Percentiles rank a stretch among this genome's conserved stretches.
Evolutionary conservation across 2,113 vertebrate species (phyloP).

Genomic region (Misgurnus mizolepis): DNA sequence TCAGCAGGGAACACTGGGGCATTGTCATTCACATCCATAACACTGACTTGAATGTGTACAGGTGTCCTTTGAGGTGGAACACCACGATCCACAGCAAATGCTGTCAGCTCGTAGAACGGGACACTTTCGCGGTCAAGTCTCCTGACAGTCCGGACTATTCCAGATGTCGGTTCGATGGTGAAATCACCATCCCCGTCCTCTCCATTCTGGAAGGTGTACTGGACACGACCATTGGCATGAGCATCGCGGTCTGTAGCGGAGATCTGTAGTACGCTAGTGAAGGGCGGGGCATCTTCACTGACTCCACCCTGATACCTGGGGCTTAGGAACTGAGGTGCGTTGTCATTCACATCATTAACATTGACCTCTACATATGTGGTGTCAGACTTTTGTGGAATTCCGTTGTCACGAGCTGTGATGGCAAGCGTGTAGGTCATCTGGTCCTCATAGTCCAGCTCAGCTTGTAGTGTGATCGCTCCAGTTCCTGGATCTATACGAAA

Average conservation of each 20-base stretch:
- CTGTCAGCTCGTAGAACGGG: conserved; percentile 92
- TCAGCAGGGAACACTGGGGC: conserved; percentile 94
- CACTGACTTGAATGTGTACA: conserved; percentile 90
- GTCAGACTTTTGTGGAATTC: conserved; percentile 97
- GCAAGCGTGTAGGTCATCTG: conserved; percentile 96
- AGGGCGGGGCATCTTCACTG: conserved; percentile 92
- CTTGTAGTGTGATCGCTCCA: conserved; percentile 92
- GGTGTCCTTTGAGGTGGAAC: conserved; percentile 89
- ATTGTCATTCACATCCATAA: conserved; percentile 96
- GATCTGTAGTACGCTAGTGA: conserved; percentile 95
- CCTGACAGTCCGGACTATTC: conserved; percentile 91
- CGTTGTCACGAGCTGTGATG: conserved; percentile 95
- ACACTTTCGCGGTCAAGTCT: conserved; percentile 90
- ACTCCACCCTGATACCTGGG: conserved; percentile 92
- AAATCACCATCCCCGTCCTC: conserved; percentile 98
- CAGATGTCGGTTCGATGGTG: conserved; percentile 96
- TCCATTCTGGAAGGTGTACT: conserved; percentile 98
- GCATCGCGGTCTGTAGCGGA: conserved; percentile 95
- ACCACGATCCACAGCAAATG: conserved; percentile 92
- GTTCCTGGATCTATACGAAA: conserved; percentile 89
- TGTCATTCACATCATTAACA: conserved; percentile 98
- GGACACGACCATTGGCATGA: conserved; percentile 91
- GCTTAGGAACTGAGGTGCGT: conserved; percentile 91
- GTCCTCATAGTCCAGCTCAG: conserved; percentile 95
- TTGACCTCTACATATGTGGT: conserved; percentile 98